Evolutionary conservation across 2,797 vertebrate species (phyloP).

Genomic region (Arremon aurantiirostris): DNA sequence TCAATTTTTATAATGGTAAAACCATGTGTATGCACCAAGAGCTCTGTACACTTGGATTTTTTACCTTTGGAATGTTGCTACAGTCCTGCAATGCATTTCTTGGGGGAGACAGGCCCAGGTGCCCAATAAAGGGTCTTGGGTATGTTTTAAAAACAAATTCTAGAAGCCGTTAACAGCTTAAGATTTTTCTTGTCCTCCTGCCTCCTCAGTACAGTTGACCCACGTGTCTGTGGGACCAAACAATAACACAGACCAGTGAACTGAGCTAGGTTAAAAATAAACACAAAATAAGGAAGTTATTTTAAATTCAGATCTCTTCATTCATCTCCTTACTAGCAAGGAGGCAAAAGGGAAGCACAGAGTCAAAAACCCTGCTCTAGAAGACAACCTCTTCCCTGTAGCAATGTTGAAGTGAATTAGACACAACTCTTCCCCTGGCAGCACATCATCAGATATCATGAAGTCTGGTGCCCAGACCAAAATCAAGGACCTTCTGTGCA

Average conservation of each 20-base stretch:
- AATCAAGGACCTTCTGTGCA: background rate
- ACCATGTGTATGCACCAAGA: background rate
- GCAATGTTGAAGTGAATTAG: background rate
- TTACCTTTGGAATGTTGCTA: background rate
- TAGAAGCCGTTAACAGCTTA: background rate
- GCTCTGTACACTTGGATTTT: background rate
- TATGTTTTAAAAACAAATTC: background rate
- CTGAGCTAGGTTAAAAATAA: slow-evolving; percentile 7
- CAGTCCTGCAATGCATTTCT: background rate
- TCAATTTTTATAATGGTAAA: background rate
- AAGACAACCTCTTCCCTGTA: background rate
- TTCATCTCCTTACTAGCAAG: background rate
- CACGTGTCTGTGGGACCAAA: background rate
- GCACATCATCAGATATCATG: background rate
- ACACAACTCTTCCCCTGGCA: background rate
- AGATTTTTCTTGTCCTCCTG: background rate
- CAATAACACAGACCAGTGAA: background rate
- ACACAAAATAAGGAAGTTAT: slow-evolving; percentile 1
- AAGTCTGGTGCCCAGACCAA: background rate
- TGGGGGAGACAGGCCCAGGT: background rate
- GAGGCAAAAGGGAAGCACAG: background rate
- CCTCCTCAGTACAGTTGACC: background rate
- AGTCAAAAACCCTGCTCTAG: background rate
- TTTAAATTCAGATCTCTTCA: slow-evolving; percentile 13
- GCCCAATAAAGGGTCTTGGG: background rate